A percentile compares a stretch with the other conserved stretches of the same genome.
Conservation (phyloP, 2,113 vertebrate species). For the Saccopteryx bilineata region DNA sequence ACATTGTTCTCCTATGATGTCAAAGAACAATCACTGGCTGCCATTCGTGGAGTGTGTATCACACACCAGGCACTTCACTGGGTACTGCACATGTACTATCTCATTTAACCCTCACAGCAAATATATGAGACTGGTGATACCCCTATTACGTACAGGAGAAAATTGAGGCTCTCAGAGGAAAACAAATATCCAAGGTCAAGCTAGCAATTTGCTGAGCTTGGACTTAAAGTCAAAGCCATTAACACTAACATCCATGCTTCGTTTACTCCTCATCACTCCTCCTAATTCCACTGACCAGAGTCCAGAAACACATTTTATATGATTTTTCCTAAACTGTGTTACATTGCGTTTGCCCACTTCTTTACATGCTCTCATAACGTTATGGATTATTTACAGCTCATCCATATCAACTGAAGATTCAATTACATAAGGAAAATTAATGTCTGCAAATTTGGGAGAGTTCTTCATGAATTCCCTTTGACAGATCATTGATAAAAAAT, state of each 20-base stretch:
- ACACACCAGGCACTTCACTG: neutral
- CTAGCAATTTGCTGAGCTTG: neutral
- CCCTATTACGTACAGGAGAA: slow-evolving; percentile 42
- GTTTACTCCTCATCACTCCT: neutral
- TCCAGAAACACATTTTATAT: neutral
- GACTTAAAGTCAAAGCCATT: neutral
- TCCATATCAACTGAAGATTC: neutral
- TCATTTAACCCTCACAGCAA: neutral
- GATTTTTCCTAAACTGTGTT: neutral
- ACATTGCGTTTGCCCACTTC: neutral
- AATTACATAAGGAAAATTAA: slow-evolving; percentile 23
- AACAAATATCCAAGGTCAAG: neutral
- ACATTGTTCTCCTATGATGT: neutral
- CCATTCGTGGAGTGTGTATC: neutral
- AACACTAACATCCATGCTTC: neutral
- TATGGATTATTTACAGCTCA: neutral
- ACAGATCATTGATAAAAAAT: slow-evolving; percentile 49
- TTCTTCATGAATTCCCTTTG: slow-evolving; percentile 29
- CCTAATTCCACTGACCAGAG: neutral
- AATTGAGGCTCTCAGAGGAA: neutral
- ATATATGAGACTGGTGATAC: neutral
- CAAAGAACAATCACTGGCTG: neutral
- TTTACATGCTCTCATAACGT: neutral
- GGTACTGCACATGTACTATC: neutral
- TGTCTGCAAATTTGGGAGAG: slow-evolving; percentile 23